Base-by-base conservation (phyloP, 2,797 vertebrate genomes). In the Cuculus canorus region DNA sequence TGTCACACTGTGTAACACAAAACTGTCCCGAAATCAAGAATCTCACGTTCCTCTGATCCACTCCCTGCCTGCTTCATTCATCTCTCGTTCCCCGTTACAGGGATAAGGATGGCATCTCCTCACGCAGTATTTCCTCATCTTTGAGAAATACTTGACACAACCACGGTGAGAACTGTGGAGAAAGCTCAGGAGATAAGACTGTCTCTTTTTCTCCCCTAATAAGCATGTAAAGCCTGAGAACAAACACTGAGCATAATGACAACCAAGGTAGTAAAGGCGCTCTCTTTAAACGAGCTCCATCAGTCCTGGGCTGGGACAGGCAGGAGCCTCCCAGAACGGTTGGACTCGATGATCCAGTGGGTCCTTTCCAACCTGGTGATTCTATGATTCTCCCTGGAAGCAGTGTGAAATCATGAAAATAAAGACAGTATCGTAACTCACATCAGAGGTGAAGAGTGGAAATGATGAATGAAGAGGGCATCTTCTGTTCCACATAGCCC, bases 401-500 rank as follows among this genome's bases (percentile, higher is more conserved):
- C 59, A 9, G 30, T 11, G 17, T 3, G 78, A n/a, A 53, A 82
- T 32, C 56, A 10, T 5, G 50, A 12, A 30, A 56, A 16, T 32
- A 39, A 61, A 47, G 75, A 19, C 50, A 8, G 22, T 14, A 7
- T 9, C 56, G 4, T 9, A 54, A 10, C 45, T 25, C 14, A 35
- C 54, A 27, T 0, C 1, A 15, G 53, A 33, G 14, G 8, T 10
- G 50, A 66, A 52, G 50, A 33, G 21, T 9, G 27, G 25, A 25
- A 50, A 53, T 14, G 66, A 56, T 13, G 86, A 65, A 43, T 13
- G 66, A 43, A 65, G 53, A 53, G 45, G 2, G 0, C 7, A 1
- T 10, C 57, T 63, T 19, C 43, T 5, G 0, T 4, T 71, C 41
- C 79, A 19, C 30, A 2, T 1, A 16, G 2, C n/a, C 2, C 1